Evolutionary conservation across 2,113 vertebrate genomes (phyloP).

Genomic region (Perognathus longimembris): DNA sequence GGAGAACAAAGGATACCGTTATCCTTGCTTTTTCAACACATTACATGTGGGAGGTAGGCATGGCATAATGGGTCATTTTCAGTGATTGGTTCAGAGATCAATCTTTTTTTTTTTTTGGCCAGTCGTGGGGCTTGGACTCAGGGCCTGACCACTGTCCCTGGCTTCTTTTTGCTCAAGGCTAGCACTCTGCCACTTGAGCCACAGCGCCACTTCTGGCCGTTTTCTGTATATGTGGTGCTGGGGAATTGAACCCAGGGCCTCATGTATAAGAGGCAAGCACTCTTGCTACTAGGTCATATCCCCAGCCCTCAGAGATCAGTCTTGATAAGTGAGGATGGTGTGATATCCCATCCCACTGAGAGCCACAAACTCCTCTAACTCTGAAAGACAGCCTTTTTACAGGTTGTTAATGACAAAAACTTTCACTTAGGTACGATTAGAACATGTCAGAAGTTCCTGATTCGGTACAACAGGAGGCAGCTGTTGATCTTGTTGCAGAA

Average conservation of each 20-base stretch:
- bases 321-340: background rate
- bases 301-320: background rate
- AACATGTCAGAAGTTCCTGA: conserved; percentile 97
- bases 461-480: conserved; percentile 93
- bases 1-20: conserved; percentile 87
- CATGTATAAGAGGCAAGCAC: too few species aligned
- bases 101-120: too few species aligned
- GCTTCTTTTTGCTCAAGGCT: too few species aligned
- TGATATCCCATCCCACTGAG: background rate
- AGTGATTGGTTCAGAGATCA: background rate
- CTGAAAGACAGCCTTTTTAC: background rate
- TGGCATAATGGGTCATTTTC: conserved; percentile 50
- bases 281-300: too few species aligned
- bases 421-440: conserved; percentile 92
- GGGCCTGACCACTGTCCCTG: too few species aligned
- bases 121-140: too few species aligned
- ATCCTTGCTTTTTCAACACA: conserved; percentile 91
- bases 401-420: background rate
- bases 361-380: background rate
- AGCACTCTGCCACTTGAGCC: too few species aligned
- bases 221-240: too few species aligned
- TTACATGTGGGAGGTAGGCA: conserved; percentile 94
- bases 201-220: too few species aligned
- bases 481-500: conserved; percentile 90
- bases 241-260: too few species aligned